A percentile compares a stretch with the other conserved stretches of the same genome.
These are phyloP conservation scores for Dryobates pubescens DNA, from an alignment of 2,797 vertebrate genomes.

Conservation along the genomic window DNA sequence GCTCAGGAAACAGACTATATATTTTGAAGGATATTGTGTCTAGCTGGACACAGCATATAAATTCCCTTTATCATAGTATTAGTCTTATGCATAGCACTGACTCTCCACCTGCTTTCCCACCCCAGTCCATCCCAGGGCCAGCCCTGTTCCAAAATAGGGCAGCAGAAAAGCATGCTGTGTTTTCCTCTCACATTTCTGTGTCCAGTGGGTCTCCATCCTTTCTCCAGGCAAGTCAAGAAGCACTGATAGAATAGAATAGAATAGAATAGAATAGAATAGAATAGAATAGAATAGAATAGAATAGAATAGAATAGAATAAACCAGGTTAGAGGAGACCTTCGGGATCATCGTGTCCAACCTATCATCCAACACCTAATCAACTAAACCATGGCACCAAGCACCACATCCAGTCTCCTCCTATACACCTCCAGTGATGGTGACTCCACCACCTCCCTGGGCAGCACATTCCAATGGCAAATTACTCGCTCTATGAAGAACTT, in stretches of 20 bases:
- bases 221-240: background rate
- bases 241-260: background rate
- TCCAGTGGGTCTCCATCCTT: background rate
- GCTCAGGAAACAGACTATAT: slow-evolving; percentile 31
- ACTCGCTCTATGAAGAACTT: too few species aligned
- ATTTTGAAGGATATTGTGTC: slow-evolving; percentile 49
- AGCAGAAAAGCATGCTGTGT: background rate
- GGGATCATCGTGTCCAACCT: too few species aligned
- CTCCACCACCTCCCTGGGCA: too few species aligned
- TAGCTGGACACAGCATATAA: slow-evolving; percentile 20
- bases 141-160: background rate
- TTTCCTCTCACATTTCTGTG: background rate
- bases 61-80: background rate
- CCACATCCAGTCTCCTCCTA: too few species aligned
- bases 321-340: too few species aligned
- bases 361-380: too few species aligned
- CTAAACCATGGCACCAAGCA: too few species aligned
- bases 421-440: too few species aligned
- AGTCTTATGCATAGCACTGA: background rate
- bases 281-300: too few species aligned
- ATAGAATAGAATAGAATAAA: too few species aligned
- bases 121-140: background rate
- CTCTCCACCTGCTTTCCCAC: background rate
- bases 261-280: too few species aligned
- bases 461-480: too few species aligned